Conservation (phyloP, 2,888 invertebrate species). For the Salpingus planirostris region DNA sequence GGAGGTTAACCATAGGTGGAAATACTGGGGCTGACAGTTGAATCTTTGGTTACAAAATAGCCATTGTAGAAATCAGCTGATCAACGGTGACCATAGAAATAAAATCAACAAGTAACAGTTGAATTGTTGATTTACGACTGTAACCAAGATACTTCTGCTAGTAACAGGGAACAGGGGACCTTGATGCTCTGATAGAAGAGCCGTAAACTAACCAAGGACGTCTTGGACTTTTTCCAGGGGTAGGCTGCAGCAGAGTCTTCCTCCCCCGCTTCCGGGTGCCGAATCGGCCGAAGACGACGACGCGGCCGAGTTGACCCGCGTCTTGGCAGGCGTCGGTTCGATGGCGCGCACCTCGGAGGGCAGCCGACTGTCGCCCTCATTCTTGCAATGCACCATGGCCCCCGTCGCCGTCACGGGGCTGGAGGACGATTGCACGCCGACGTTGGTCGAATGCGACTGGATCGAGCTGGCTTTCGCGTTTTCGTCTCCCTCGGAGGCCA, state of each 20-base stretch:
- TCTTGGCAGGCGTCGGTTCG: slow-evolving; percentile 12
- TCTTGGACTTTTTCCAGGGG: slow-evolving; percentile 35
- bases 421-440: slow-evolving; percentile 18
- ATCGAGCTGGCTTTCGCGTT: slow-evolving; percentile 22
- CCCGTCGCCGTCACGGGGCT: slow-evolving; percentile 24
- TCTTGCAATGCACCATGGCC: slow-evolving; percentile 14
- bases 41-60: too few species aligned
- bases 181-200: too few species aligned
- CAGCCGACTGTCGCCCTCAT: slow-evolving; percentile 25
- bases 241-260: slow-evolving; percentile 34
- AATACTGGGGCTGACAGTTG: too few species aligned
- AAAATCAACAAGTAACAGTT: too few species aligned
- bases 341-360: slow-evolving; percentile 20
- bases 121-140: too few species aligned
- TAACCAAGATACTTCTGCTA: too few species aligned
- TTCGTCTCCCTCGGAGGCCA: slow-evolving; percentile 31
- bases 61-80: too few species aligned
- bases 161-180: too few species aligned
- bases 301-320: slow-evolving; percentile 25
- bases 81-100: too few species aligned
- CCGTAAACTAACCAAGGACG: slow-evolving; percentile 12
- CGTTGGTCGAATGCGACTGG: neutral
- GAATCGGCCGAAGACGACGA: slow-evolving; percentile 25
- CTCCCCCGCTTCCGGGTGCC: slow-evolving; percentile 17
- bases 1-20: too few species aligned